These are phyloP conservation scores for Pyrgus malvae DNA, from an alignment of 2,888 invertebrate genomes.

Conservation along the genomic window DNA sequence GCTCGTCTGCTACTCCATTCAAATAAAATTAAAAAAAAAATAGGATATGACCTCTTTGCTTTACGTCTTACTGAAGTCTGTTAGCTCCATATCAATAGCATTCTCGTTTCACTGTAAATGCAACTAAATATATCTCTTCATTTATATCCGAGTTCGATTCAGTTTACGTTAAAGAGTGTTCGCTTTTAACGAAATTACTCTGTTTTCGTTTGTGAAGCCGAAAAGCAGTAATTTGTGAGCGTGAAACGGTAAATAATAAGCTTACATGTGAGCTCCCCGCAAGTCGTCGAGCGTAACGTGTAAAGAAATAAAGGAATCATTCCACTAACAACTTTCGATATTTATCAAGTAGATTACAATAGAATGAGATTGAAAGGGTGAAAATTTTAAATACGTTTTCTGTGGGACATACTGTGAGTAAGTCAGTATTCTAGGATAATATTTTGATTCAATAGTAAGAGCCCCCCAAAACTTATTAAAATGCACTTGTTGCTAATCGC, in stretches of 20 bases:
- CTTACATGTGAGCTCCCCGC: not conserved
- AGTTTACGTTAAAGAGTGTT: slow-evolving; percentile 11
- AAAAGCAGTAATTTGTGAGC: slow-evolving; percentile 16
- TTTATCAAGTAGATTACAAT: not conserved
- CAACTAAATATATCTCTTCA: not conserved
- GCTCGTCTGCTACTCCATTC: no score
- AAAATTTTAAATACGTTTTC: not conserved
- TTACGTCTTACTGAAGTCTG: no score
- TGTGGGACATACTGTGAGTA: not conserved
- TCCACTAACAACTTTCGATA: not conserved
- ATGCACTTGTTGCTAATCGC: no score
- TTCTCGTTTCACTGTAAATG: no score
- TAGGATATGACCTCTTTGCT: no score
- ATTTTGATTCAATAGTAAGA: no score
- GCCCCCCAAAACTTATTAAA: no score
- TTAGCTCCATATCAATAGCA: no score
- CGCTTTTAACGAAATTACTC: slow-evolving; percentile 9
- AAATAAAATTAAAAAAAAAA: no score
- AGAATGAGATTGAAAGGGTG: not conserved
- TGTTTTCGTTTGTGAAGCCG: slow-evolving; percentile 8
- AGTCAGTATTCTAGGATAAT: no score
- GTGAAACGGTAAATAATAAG: slow-evolving; percentile 19
- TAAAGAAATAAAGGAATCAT: slow-evolving; percentile 7
- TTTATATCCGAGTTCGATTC: not conserved
- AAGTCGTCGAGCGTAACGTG: not conserved